Base-by-base conservation (phyloP, 2,113 vertebrate species). In the Coturnix japonica region DNA sequence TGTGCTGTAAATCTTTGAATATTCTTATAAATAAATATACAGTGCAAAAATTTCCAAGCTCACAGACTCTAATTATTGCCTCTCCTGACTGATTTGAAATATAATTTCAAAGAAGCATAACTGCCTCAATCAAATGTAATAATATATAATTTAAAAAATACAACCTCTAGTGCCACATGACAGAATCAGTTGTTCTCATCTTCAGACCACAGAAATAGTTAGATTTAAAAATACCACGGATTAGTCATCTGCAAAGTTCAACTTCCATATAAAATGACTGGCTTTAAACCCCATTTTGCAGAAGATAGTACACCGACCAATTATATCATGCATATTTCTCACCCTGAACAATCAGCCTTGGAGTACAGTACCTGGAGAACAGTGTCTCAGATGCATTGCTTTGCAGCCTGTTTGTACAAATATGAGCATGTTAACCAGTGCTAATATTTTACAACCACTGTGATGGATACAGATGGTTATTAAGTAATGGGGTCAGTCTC, bases 21-120 rank as follows among this genome's bases (percentile, higher is more conserved):
- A 53, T 59, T 69, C 53, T 88, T 44, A 41, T 82, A 93, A 79
- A 88, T 44, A 92, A 81, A 63, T n/a, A 92, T 86, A 61, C 7
- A 61, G 17, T 17, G 69, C 39, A 86, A 41, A 41, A 81, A 80
- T 83, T 92, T 72, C 71, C 20, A 86, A 84, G 33, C 44, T 87
- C 41, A 78, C 16, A 85, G 26, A 19, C 33, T 77, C 47, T 95
- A 85, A 92, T 94, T 92, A 93, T 91, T 94, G 89, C 85, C 85
- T 91, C 57, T 85, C 95, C 69, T 85, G 28, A 77, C 74, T 96
- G 87, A 89, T 89, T 85, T 71, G 84, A 91, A 82, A 76, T 37
- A 49, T 21, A 60, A 67, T 67, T 74, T 65, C 35, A 0, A 3
- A 90, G 75, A 87, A 87, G 56, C 69, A 18, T 51, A 73, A 87